Conservation (phyloP, 2,113 vertebrate genomes). For the Solea solea region DNA sequence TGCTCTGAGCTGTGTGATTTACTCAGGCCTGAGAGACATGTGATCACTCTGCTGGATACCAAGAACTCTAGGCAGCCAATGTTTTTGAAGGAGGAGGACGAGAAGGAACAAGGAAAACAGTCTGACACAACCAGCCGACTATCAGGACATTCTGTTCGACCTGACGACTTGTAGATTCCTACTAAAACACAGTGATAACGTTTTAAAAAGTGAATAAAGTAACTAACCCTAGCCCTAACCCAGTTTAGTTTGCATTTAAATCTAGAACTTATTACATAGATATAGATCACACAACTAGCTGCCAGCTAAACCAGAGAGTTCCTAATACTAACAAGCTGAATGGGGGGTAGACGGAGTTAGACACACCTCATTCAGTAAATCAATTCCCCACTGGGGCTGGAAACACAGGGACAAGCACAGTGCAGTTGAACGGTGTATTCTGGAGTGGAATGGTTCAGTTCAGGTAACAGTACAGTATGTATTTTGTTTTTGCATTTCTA, state of each 20-base stretch:
- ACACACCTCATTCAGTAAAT: no score
- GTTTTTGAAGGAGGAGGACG: constrained; percentile 62
- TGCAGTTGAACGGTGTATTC: no score
- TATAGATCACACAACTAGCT: no score
- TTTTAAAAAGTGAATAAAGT: not conserved
- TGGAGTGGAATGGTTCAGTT: no score
- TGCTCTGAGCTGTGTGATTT: constrained; percentile 56
- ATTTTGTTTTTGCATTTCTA: no score
- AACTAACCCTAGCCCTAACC: not conserved
- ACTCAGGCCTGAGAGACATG: constrained; percentile 66
- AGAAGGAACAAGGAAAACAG: constrained; percentile 72
- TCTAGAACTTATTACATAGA: no score
- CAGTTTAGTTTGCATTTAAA: not conserved
- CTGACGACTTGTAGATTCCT: constrained; percentile 17
- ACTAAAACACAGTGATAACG: constrained; percentile 24
- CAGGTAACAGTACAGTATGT: no score
- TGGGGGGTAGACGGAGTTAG: no score
- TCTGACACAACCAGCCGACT: constrained; percentile 53
- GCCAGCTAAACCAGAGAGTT: no score
- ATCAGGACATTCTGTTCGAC: constrained; percentile 64
- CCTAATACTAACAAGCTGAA: no score
- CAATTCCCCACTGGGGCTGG: no score
- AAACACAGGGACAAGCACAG: no score
- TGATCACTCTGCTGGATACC: constrained; percentile 75
- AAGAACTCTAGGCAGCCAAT: constrained; percentile 64